Conservation (phyloP, 2,888 invertebrate genomes). For the Melikaiella ostensackeni region DNA sequence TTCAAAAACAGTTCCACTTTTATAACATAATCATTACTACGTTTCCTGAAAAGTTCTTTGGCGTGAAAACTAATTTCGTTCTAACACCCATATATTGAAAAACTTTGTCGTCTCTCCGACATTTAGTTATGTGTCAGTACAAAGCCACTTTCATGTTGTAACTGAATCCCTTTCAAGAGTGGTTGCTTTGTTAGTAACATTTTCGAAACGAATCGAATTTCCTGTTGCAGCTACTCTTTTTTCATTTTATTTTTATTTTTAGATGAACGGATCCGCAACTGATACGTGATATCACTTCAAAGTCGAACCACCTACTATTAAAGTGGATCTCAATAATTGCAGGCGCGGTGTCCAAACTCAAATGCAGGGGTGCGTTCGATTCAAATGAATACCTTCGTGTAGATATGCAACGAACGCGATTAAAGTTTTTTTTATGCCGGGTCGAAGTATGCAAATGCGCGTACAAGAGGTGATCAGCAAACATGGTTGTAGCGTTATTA, state of each 20-base stretch:
- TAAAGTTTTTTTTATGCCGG: background rate
- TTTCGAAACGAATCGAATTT: constrained; percentile 28
- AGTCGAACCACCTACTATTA: constrained; percentile 43
- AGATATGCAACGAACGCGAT: constrained; percentile 6
- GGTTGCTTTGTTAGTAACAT: constrained; percentile 24
- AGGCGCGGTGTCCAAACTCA: constrained; percentile 7
- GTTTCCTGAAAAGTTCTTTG: background rate
- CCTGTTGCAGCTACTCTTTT: background rate
- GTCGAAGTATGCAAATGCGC: background rate
- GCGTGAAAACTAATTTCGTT: background rate
- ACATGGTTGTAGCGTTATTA: constrained; percentile 58
- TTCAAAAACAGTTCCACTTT: background rate
- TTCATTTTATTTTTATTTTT: constrained; percentile 17
- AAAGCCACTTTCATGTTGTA: constrained; percentile 19
- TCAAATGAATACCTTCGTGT: constrained; percentile 11
- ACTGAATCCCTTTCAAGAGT: constrained; percentile 28
- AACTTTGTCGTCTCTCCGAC: background rate
- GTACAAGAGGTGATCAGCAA: constrained; percentile 10
- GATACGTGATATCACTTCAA: constrained; percentile 59
- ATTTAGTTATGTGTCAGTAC: constrained; percentile 23
- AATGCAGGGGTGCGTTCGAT: constrained; percentile 25
- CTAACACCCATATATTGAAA: constrained; percentile 3
- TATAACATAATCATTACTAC: background rate
- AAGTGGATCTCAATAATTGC: constrained; percentile 34
- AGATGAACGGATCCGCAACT: background rate